These are phyloP conservation scores for Trachurus trachurus DNA, from an alignment of 2,797 vertebrate species.

Conservation along the genomic window DNA sequence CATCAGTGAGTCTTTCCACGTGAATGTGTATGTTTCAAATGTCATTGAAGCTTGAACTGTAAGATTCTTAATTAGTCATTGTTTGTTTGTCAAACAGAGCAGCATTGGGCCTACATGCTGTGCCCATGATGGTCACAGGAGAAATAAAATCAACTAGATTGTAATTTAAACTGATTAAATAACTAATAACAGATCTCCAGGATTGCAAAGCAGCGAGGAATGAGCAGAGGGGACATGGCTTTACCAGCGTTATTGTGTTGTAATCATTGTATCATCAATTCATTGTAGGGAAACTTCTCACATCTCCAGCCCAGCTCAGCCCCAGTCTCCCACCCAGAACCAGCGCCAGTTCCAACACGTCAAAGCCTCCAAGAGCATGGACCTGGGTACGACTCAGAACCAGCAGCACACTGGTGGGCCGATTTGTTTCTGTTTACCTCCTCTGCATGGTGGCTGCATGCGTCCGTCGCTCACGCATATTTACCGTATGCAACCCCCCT, in stretches of 20 bases:
- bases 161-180: not conserved
- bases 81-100: too few relatives aligned
- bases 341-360: conserved; percentile 89
- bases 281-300: conserved; percentile 61
- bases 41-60: not conserved
- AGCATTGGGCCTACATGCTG: not conserved
- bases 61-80: not conserved
- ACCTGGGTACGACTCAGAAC: conserved; percentile 91
- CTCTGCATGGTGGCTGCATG: conserved; percentile 70
- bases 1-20: not conserved
- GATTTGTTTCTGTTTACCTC: conserved; percentile 16
- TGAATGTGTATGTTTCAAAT: not conserved
- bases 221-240: not conserved
- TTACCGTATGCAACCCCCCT: not conserved
- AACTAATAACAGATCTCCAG: not conserved
- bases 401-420: conserved; percentile 74
- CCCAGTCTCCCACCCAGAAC: conserved; percentile 65
- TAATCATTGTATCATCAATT: not conserved
- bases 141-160: not conserved
- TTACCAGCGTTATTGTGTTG: not conserved
- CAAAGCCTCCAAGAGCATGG: conserved; percentile 97
- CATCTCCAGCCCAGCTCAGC: conserved; percentile 56
- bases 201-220: not conserved
- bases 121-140: not conserved
- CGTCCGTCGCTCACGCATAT: conserved; percentile 7